A percentile compares a stretch with the other conserved stretches of the same genome.
phyloP scores from a whole-genome alignment of 2,888 invertebrate species.

The Congeria kusceri region DNA sequence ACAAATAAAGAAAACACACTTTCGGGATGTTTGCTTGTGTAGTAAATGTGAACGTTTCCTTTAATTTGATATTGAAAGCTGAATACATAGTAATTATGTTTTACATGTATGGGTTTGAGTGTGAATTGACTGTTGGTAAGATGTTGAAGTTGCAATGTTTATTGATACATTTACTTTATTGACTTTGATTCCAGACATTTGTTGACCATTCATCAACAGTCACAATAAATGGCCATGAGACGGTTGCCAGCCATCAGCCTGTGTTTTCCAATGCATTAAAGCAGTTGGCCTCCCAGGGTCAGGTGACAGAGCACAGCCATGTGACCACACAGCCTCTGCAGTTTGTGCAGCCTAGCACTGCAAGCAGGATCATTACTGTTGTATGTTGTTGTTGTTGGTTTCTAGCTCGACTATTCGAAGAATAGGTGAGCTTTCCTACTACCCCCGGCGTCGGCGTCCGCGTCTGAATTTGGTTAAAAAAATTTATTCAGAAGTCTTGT shows the following conservation, averaged over 20 bases:
- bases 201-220: constrained; percentile 7
- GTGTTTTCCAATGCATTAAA: constrained; percentile 69
- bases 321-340: not conserved
- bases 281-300: constrained; percentile 59
- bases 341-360: not conserved
- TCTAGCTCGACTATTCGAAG: not conserved
- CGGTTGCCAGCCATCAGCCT: constrained; percentile 5
- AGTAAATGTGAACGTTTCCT: too few relatives aligned
- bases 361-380: constrained; percentile 1
- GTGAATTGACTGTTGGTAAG: too few relatives aligned
- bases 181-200: constrained; percentile 2
- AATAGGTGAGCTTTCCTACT: too few relatives aligned
- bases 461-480: too few relatives aligned
- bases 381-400: not conserved
- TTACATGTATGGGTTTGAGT: too few relatives aligned
- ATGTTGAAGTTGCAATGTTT: too few relatives aligned
- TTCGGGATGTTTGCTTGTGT: too few relatives aligned
- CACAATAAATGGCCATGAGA: constrained; percentile 20
- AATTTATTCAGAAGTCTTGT: too few relatives aligned
- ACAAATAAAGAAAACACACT: too few relatives aligned
- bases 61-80: too few relatives aligned
- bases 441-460: too few relatives aligned
- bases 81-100: too few relatives aligned
- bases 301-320: constrained; percentile 14
- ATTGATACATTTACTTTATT: not conserved